Base-by-base conservation (phyloP, 1,140 invertebrate genomes). In the Atta texana region DNA sequence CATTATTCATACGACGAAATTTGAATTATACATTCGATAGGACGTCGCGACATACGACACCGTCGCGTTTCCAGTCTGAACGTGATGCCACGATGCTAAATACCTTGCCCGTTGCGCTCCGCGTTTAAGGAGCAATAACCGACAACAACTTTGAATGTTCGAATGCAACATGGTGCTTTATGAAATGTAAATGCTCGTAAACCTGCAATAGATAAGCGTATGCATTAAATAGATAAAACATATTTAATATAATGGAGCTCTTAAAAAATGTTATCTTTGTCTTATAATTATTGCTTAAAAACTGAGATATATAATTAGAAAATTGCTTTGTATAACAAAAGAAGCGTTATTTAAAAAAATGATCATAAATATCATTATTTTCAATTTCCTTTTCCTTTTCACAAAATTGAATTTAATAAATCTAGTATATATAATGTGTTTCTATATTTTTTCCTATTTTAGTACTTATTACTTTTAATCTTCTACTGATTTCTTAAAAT, bases 1-100 rank as follows among this genome's bases (percentile, higher is more conserved):
- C 92, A 93, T 94, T 93, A 94, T 94, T 93, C 93, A 93, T 93
- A 92, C 90, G 87, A 87, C 90, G 89, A 93, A 94, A 93, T 93
- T 92, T 94, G 87, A 93, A 93, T 94, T 92, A 94, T 91, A 92
- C 92, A 93, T 93, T 91, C 92, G 92, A 94, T 93, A 93, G 92
- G 89, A 91, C 91, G 91, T 92, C 89, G 87, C 89, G 91, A 91
- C 90, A 87, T 91, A 85, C 85, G 89, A 57, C 49, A 61, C 61
- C 61, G 89, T 16, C 69, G 64, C 78, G 75, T 72, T 78, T 63
- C 39, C 61, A 76, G 61, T 84, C 61, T 44, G 69, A 89, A 85
- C 72, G 85, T 81, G 88, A 77, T 69, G 75, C 39, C 74, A 75
- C 39, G 69, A 84, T 74, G 80, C 69, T 84, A 84, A 84, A 84